Base-by-base conservation (phyloP, 2,888 invertebrate species). In the Pemphredon lugubris region DNA sequence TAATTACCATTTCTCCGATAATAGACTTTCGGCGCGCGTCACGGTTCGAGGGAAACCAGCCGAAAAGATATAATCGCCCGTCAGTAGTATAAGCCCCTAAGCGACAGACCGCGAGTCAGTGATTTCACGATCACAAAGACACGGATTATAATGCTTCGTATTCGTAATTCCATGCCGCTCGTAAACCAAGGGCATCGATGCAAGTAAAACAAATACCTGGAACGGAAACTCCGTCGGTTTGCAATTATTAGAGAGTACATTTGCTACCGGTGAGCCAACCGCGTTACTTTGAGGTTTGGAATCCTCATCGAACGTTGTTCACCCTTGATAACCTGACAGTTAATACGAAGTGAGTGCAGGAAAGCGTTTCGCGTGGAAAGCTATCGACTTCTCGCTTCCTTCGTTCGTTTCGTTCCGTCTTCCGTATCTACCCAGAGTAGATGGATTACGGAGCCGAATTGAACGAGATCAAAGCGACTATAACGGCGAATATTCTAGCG, bases 321-420 rank as follows among this genome's bases (percentile, higher is more conserved):
- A 67, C 60, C 69, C 53, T 57, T 78, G 78, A 80, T 80, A 80
- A 78, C 68, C 78, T 76, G 69, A 61, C 73, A 65, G 78, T 81
- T 78, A 76, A 81, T 78, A 76, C 76, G 55, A 65, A 66, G 69
- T 53, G 75, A 75, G 79, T 58, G 58, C 65, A 60, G 67, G 77
- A 59, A 63, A 69, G 63, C 79, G 74, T 66, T 77, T 59, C 69
- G 72, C 58, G 75, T 71, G 68, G 78, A 73, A 69, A n/a, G 57
- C 69, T 74, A 72, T 78, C 78, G 75, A 77, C 77, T 80, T 72
- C 60, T 79, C 73, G 51, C 66, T 71, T 76, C 68, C 76, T 79
- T 75, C 67, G 45, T 26, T 51, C 69, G 42, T 54, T 66, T 67
- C 37, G 60, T 47, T 26, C 37, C 68, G 47, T 51, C 70, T 69